A percentile compares a stretch with the other conserved stretches of the same genome.
Evolutionary conservation across 1,140 invertebrate species (phyloP).

Genomic region (fruit fly (Drosophila melanogaster)): Release_6_plus_ISO1_MT NT_033779.5:5323001-5323500

Average conservation of each 20-base stretch:
- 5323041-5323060: conserved; percentile 76
- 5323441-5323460: conserved; percentile 77
- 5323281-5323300: background rate
- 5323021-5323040: conserved; percentile 84
- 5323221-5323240: conserved; percentile 61
- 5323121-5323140: conserved; percentile 71
- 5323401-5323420: conserved; percentile 60
- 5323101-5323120: conserved; percentile 83
- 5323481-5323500: conserved; percentile 72
- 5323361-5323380: conserved; percentile 65
- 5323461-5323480: conserved; percentile 44
- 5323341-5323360: conserved; percentile 57
- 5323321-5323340: background rate
- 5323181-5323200: conserved; percentile 58
- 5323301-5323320: background rate
- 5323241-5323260: background rate
- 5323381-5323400: conserved; percentile 60
- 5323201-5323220: conserved; percentile 49
- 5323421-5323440: conserved; percentile 66
- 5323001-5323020: conserved; percentile 83
- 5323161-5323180: conserved; percentile 54
- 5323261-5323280: background rate
- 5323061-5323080: conserved; percentile 59
- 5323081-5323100: conserved; percentile 61
- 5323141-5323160: conserved; percentile 56